Percentiles rank a stretch among this genome's conserved stretches.
Evolutionary conservation across 2,888 invertebrate genomes (phyloP).

Genomic region (Salticus scenicus): DNA sequence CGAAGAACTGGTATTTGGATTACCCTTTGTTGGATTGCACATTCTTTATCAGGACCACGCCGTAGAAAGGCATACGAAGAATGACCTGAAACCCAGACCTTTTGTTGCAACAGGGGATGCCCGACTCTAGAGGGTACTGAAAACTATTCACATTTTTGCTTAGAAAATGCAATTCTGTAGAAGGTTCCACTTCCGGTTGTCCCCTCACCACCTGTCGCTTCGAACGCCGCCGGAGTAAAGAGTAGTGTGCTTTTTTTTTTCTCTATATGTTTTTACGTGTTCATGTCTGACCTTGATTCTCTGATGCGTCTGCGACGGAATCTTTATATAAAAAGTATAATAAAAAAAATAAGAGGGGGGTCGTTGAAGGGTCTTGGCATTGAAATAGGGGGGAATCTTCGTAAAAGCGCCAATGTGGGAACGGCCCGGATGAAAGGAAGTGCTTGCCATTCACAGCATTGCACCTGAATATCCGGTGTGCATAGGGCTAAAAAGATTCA

Average conservation of each 20-base stretch:
- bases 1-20: conserved; percentile 20
- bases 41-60: conserved; percentile 54
- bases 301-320: conserved; percentile 15
- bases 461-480: conserved; percentile 35
- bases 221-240: background rate
- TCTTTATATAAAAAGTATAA: background rate
- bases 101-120: background rate
- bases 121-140: background rate
- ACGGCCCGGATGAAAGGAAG: conserved; percentile 43
- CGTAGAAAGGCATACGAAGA: conserved; percentile 54
- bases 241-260: conserved; percentile 6
- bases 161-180: conserved; percentile 13
- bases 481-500: background rate
- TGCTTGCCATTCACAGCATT: conserved; percentile 19
- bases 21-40: conserved; percentile 29
- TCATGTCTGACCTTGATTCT: conserved; percentile 48
- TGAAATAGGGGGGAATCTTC: background rate
- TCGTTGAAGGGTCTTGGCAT: conserved; percentile 22
- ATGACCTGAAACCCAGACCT: conserved; percentile 23
- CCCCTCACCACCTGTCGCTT: conserved; percentile 41
- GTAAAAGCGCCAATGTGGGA: conserved; percentile 29
- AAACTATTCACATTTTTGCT: conserved; percentile 34
- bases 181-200: conserved; percentile 40
- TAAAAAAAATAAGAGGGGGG: background rate
- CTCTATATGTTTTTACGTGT: conserved; percentile 13